phyloP scores from a whole-genome alignment of 2,113 vertebrate species.

The Conger conger region DNA sequence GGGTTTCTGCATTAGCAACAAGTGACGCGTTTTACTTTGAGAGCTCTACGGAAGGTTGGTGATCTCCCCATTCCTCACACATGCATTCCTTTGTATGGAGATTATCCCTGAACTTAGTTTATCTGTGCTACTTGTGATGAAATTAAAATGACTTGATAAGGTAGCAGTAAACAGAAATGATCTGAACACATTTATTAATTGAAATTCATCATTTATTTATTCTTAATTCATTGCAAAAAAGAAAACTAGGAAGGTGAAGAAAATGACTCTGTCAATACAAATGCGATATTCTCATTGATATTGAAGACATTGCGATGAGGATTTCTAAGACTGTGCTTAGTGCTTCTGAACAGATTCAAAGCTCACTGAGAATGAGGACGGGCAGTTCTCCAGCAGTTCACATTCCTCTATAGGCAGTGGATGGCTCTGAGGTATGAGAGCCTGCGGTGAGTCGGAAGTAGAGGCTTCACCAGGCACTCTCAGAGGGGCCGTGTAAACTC shows the following conservation, averaged over 20 bases:
- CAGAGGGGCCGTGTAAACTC: conserved; percentile 38
- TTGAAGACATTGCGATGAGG: not conserved
- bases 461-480: conserved; percentile 9
- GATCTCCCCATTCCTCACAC: not conserved
- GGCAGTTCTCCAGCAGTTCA: not conserved
- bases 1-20: not conserved
- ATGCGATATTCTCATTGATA: not conserved
- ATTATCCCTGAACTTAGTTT: not conserved
- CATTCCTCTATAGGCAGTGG: not conserved
- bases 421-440: conserved; percentile 14
- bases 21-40: not conserved
- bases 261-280: not conserved
- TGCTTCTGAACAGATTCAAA: not conserved
- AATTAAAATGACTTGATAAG: not conserved
- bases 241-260: not conserved
- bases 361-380: not conserved
- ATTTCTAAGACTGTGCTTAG: not conserved
- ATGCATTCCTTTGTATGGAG: not conserved
- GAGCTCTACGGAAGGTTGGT: too few species aligned
- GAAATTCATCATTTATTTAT: too few species aligned
- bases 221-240: not conserved
- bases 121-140: not conserved
- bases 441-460: not conserved
- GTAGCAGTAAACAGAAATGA: not conserved
- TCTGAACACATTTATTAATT: not conserved